Percentiles rank a stretch among this genome's conserved stretches.
Conservation (phyloP, 2,888 invertebrate species). For the Melinopterus prodromus region DNA sequence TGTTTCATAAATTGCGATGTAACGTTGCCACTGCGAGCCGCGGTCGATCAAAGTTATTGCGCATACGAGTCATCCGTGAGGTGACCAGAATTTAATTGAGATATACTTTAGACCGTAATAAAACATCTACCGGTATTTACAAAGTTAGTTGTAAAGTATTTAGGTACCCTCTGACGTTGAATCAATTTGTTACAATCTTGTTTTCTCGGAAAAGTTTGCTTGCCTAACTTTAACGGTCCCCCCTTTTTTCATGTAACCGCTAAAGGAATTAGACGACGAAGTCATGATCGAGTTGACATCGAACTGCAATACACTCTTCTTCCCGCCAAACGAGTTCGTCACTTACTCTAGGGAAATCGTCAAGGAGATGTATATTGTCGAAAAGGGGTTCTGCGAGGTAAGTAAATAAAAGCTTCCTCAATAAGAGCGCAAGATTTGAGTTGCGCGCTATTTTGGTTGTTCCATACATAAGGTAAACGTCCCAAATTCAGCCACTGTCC, state of each 20-base stretch:
- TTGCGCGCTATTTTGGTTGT: too few species aligned
- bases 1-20: background rate
- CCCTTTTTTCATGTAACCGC: background rate
- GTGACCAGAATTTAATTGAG: too few species aligned
- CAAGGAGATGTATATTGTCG: slow-evolving; percentile 45
- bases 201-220: too few species aligned
- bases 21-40: background rate
- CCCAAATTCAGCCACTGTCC: too few species aligned
- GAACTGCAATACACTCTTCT: slow-evolving; percentile 36
- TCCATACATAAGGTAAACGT: too few species aligned
- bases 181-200: too few species aligned
- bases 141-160: too few species aligned
- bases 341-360: slow-evolving; percentile 45
- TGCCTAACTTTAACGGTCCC: background rate
- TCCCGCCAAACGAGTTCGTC: slow-evolving; percentile 45
- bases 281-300: slow-evolving; percentile 39
- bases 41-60: too few species aligned
- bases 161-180: too few species aligned
- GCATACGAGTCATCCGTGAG: background rate
- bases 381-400: slow-evolving; percentile 47
- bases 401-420: slow-evolving; percentile 6
- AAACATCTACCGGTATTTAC: too few species aligned
- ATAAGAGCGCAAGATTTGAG: background rate
- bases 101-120: too few species aligned
- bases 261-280: slow-evolving; percentile 38